Conservation (phyloP, 2,113 vertebrate species). For the Mesitornis unicolor region DNA sequence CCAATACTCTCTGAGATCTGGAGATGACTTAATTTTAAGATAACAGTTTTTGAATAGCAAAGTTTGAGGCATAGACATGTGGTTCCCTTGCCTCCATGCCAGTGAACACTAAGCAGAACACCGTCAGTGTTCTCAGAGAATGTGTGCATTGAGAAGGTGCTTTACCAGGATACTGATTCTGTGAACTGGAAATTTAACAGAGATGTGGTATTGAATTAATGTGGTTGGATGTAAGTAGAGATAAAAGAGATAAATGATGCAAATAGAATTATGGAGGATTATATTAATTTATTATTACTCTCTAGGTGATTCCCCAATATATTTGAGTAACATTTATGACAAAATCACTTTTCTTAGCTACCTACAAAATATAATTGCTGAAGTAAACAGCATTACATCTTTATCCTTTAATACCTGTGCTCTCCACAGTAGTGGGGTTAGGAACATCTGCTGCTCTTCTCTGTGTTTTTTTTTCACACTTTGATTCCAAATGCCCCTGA, state of each 20-base stretch:
- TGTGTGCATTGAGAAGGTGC: background rate
- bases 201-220: background rate
- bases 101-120: background rate
- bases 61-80: background rate
- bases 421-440: background rate
- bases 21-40: background rate
- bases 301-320: background rate
- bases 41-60: background rate
- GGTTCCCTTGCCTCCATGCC: background rate
- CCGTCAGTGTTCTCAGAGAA: background rate
- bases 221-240: background rate
- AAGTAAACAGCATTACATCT: background rate
- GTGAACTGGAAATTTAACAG: slow-evolving; percentile 1
- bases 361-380: background rate
- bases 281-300: slow-evolving; percentile 6
- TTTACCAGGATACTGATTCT: background rate
- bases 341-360: slow-evolving; percentile 4
- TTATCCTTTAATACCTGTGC: background rate
- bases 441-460: background rate
- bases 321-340: background rate
- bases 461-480: background rate
- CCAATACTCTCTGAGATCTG: background rate
- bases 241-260: background rate
- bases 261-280: background rate
- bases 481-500: background rate